Evolutionary conservation across 1,140 invertebrate genomes (phyloP).

Genomic region (Copidosoma floridanum): DNA sequence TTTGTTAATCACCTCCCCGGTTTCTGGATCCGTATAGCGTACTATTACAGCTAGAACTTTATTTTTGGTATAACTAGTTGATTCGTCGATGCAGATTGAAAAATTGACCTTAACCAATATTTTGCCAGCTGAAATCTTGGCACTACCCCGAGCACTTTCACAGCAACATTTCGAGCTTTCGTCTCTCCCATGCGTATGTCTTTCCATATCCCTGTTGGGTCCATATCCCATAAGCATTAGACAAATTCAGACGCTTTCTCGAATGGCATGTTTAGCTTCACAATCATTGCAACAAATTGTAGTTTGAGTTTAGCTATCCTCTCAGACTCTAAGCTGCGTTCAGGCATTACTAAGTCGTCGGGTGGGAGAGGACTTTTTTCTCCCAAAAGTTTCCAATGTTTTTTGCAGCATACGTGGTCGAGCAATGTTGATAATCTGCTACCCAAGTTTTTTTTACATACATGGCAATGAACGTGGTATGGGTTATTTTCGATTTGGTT

Average conservation of each 20-base stretch:
- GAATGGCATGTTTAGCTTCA: background rate
- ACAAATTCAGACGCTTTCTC: background rate
- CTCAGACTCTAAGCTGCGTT: background rate
- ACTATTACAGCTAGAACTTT: background rate
- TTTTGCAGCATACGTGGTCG: background rate
- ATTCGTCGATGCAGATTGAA: background rate
- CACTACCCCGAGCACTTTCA: background rate
- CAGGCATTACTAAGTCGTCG: background rate
- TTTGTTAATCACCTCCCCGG: background rate
- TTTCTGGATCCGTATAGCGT: background rate
- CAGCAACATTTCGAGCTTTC: background rate
- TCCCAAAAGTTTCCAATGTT: background rate
- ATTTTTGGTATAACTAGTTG: background rate
- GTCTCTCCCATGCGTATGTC: background rate
- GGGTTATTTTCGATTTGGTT: background rate
- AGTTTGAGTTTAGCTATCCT: background rate
- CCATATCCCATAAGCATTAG: background rate
- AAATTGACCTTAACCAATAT: background rate
- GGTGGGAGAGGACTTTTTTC: background rate
- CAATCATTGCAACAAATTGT: background rate
- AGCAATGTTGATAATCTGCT: background rate
- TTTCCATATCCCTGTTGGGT: background rate
- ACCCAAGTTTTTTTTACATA: background rate
- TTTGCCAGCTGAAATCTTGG: background rate
- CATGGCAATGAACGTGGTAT: background rate